A percentile compares a stretch with the other conserved stretches of the same genome.
Conservation (phyloP, 2,113 vertebrate species). For the Peromyscus leucopus region DNA sequence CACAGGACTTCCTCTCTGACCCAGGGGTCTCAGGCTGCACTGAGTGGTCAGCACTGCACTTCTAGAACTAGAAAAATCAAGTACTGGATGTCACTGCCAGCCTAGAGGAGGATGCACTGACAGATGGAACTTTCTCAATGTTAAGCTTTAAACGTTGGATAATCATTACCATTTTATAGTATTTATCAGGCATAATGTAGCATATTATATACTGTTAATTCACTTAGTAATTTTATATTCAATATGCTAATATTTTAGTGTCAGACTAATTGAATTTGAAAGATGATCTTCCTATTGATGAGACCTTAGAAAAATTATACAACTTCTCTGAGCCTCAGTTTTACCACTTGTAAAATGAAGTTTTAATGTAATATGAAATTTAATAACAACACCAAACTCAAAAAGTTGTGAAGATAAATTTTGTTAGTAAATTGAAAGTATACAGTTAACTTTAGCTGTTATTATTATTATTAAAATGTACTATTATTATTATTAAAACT, state of each 20-base stretch:
- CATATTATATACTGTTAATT: neutral
- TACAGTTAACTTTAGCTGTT: neutral
- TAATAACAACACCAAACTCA: neutral
- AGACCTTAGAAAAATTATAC: neutral
- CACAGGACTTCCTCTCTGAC: neutral
- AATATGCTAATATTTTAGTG: neutral
- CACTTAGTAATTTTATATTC: slow-evolving; percentile 47
- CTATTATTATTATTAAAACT: slow-evolving; percentile 16
- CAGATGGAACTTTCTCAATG: neutral
- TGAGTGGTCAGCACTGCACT: neutral
- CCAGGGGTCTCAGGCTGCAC: neutral
- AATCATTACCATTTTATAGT: neutral
- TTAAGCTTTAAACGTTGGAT: slow-evolving; percentile 40
- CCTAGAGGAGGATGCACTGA: neutral
- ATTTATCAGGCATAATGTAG: neutral
- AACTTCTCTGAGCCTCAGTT: slow-evolving; percentile 21
- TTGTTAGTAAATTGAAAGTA: slow-evolving; percentile 38
- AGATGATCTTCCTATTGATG: neutral
- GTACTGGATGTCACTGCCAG: neutral
- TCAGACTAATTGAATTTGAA: neutral
- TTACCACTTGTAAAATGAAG: slow-evolving; percentile 33
- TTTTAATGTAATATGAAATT: neutral
- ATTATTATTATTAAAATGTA: neutral
- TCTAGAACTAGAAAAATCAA: neutral
- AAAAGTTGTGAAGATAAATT: slow-evolving; percentile 35